Evolutionary conservation across 2,888 invertebrate species (phyloP).

Genomic region (Campoplex nolae): DNA sequence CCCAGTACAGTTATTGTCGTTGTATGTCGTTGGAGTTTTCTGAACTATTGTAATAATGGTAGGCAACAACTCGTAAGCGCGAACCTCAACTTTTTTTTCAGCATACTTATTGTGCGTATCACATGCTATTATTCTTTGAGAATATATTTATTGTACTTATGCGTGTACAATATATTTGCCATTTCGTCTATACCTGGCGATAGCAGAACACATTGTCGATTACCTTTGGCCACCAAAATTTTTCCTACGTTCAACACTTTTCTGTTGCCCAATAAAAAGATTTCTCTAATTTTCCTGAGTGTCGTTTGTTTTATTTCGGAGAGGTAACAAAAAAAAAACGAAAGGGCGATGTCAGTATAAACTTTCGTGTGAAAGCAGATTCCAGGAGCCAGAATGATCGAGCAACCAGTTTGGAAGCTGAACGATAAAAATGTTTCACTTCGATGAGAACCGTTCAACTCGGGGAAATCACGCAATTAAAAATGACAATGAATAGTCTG

Average conservation of each 20-base stretch:
- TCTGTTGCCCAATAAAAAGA: background rate
- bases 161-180: background rate
- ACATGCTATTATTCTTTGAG: conserved; percentile 31
- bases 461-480: conserved; percentile 29
- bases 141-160: background rate
- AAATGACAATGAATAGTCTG: background rate
- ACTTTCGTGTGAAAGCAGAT: background rate
- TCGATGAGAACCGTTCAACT: conserved; percentile 23
- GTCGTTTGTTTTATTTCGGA: background rate
- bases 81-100: conserved; percentile 50
- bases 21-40: conserved; percentile 29
- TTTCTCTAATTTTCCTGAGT: background rate
- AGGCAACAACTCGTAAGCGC: conserved; percentile 39
- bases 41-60: conserved; percentile 29
- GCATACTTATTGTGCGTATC: background rate
- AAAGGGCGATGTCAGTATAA: background rate
- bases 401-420: background rate
- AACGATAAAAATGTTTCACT: background rate
- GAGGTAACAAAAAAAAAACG: background rate
- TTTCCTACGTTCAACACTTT: background rate
- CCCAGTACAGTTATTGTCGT: conserved; percentile 6
- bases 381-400: background rate
- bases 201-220: background rate
- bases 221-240: background rate
- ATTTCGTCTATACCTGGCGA: background rate